These are phyloP conservation scores for Leptothorax acervorum DNA, from an alignment of 2,888 invertebrate species.

Conservation along the genomic window DNA sequence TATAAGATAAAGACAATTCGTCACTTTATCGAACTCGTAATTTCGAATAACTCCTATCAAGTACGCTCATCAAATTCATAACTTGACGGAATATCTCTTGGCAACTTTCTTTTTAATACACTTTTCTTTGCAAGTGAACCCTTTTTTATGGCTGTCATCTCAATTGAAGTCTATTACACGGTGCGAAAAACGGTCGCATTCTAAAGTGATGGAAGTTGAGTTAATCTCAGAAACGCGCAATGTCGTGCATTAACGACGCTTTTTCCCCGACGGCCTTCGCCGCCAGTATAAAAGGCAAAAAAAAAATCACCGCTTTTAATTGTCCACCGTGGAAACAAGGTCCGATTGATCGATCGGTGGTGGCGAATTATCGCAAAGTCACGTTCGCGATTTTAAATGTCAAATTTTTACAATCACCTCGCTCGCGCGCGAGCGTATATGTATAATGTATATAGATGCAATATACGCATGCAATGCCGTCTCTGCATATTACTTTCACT, in stretches of 20 bases:
- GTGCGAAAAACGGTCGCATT: slow-evolving; percentile 4
- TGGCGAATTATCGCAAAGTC: slow-evolving; percentile 59
- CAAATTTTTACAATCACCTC: slow-evolving; percentile 66
- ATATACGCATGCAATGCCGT: slow-evolving; percentile 35
- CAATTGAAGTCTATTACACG: neutral
- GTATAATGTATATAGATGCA: neutral
- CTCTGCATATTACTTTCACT: slow-evolving; percentile 73
- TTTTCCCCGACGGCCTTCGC: slow-evolving; percentile 22
- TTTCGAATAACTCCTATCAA: neutral
- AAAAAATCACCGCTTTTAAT: slow-evolving; percentile 20
- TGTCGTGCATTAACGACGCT: slow-evolving; percentile 21
- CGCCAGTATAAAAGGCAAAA: neutral
- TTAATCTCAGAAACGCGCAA: slow-evolving; percentile 29
- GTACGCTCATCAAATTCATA: neutral
- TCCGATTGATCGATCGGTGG: neutral
- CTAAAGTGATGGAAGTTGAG: neutral
- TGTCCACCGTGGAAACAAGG: slow-evolving; percentile 6
- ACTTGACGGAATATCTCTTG: neutral
- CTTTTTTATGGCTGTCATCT: neutral
- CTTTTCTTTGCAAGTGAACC: neutral
- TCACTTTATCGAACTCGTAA: neutral
- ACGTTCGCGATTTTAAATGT: slow-evolving; percentile 65
- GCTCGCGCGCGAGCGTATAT: slow-evolving; percentile 22
- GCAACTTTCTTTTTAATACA: neutral
- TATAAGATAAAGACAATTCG: neutral